These are phyloP conservation scores for Doris montereyensis DNA, from an alignment of 2,888 invertebrate species.

Conservation along the genomic window DNA sequence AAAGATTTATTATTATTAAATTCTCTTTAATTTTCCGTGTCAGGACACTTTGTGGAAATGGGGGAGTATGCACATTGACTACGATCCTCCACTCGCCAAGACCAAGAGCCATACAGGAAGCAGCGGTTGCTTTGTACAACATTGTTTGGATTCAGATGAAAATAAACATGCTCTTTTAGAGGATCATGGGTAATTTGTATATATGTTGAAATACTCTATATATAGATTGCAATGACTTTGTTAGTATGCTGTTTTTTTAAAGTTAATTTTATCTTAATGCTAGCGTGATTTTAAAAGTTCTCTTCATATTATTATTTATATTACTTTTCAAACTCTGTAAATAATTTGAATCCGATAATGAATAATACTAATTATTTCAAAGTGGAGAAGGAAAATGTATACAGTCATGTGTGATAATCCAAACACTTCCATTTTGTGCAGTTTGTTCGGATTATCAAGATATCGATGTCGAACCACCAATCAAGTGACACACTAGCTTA, in stretches of 20 bases:
- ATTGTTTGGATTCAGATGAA: slow-evolving; percentile 67
- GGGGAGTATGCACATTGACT: slow-evolving; percentile 63
- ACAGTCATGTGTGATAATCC: too few species aligned
- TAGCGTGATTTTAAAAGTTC: background rate
- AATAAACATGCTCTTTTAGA: slow-evolving; percentile 62
- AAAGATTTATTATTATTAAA: too few species aligned
- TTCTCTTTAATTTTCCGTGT: slow-evolving; percentile 27
- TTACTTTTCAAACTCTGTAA: too few species aligned
- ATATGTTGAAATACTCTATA: too few species aligned
- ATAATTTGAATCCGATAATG: too few species aligned
- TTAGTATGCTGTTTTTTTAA: background rate
- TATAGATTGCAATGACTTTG: too few species aligned
- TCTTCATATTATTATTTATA: background rate
- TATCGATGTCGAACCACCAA: too few species aligned
- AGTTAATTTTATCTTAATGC: background rate
- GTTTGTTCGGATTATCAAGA: too few species aligned
- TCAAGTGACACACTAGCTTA: too few species aligned
- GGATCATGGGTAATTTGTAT: slow-evolving; percentile 61
- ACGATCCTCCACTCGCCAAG: slow-evolving; percentile 63
- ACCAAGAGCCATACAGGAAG: slow-evolving; percentile 64
- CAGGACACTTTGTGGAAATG: slow-evolving; percentile 69
- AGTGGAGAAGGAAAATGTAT: too few species aligned
- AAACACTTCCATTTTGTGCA: too few species aligned
- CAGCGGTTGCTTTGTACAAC: slow-evolving; percentile 62
- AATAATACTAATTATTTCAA: too few species aligned